Evolutionary conservation across 2,888 invertebrate genomes (phyloP), one percentile per base, ranked within the genome.

Genomic region (Pheosia gnoma): DNA sequence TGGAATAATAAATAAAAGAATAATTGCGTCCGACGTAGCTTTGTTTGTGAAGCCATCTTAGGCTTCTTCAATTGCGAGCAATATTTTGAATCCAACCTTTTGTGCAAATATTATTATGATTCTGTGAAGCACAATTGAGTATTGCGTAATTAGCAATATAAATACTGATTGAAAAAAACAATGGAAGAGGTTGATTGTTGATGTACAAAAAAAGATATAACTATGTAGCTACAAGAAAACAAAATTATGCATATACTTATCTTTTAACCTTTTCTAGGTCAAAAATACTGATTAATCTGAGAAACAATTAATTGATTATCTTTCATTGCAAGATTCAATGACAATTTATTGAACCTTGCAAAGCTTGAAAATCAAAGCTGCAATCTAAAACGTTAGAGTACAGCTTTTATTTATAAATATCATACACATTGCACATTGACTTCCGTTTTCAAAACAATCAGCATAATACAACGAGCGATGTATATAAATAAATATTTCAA

Each of bases 1-100:
- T 73, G 74, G 77, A 81, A 83, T 83, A 83, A 83, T 80, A 82
- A 83, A 83, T 82, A 78, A 83, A 79, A 70, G 69, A 80, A 84
- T 85, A 83, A 84, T 86, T 86, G 79, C 75, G 74, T 75, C 68
- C 71, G 80, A 82, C 80, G 73, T 77, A 73, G 76, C 78, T 82
- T 82, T 84, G 78, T 83, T 77, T 76, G 70, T 62, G 68, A 75
- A 78, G 63, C 69, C 63, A 65, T 71, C 68, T 66, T 75, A 73
- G 75, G 74, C 67, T 75, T 66, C 65, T 63, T 75, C 73, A 73
- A 72, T 72, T 71, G 61, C 60, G 64, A 71, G 65, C 61, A 63
- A 61, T 72, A 62, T 55, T 65, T 71, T 69, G 61, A 62, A 62
- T 63, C 65, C 43, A 9, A 55, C 60, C 63, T 63, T 65, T 74